Evolutionary conservation across 2,113 vertebrate species (phyloP).

Genomic region (Caloenas nicobarica): DNA sequence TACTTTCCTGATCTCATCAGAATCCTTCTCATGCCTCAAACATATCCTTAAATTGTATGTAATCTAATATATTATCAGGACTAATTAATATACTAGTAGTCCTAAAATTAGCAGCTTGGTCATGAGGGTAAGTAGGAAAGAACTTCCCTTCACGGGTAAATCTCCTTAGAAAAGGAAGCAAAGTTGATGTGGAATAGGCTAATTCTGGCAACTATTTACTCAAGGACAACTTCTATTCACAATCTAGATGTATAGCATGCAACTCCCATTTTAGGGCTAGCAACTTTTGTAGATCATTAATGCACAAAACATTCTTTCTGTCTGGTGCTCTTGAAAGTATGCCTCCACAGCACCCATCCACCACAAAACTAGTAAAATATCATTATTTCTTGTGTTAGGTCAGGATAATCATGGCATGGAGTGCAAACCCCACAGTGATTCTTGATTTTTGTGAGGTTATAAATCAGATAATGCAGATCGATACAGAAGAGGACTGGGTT

Average conservation of each 20-base stretch:
- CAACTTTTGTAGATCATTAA: neutral
- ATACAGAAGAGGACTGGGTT: neutral
- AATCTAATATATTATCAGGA: neutral
- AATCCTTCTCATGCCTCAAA: neutral
- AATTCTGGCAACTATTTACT: neutral
- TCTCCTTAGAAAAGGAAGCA: neutral
- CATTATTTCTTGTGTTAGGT: neutral
- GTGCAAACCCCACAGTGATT: neutral
- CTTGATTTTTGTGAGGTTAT: neutral
- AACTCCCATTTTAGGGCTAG: neutral
- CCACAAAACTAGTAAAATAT: neutral
- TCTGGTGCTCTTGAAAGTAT: neutral
- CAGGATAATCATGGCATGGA: neutral
- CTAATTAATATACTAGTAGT: neutral
- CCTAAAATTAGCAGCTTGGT: neutral
- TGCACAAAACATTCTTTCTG: neutral
- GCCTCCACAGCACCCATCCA: neutral
- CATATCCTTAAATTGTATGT: neutral
- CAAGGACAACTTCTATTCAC: neutral
- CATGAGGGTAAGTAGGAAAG: neutral
- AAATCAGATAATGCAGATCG: neutral
- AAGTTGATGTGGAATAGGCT: neutral
- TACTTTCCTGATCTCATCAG: neutral
- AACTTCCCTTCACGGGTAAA: neutral
- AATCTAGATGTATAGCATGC: neutral